Evolutionary conservation across 30 jellyfish, hydroid and myxozoan genomes (phyloP), one percentile per base, ranked within the genome.

Genomic region (Aurelia aurita complex sp. Pacific): DNA sequence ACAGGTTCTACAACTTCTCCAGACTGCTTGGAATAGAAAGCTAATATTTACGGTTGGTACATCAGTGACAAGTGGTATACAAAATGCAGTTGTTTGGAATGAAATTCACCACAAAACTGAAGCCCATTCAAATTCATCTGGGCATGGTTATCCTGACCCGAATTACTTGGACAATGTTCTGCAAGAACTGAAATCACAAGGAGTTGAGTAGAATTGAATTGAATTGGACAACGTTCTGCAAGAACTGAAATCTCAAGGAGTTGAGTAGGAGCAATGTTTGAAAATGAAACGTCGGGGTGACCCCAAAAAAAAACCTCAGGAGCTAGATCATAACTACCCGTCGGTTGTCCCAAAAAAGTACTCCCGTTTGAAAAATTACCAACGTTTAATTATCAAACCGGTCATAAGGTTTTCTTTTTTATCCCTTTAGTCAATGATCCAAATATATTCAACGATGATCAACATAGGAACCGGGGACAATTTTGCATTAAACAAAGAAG

Each of bases 61-160:
- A 3, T 90, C 97, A 14, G 86, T 86, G 4, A 90, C 97, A 23
- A 90, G 82, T 38, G 97, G 97, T 7, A 54, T 52, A 5, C 77
- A 76, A 55, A 79, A 90, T 78, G 82, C 85, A 1, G 94, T 90
- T 1, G 89, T 77, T 46, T 90, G 97, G 97, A 90, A 82, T 60
- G 94, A 83, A 38, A 90, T 90, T 15, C 97, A 83, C 35, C 97
- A 90, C 81, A 89, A 89, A 60, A 89, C 97, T 29, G 89, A 86
- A 50, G 83, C 80, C 50, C 60, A 32, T 53, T 35, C 74, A 2
- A 77, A 89, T 36, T 55, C 70, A 12, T 73, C 90, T 15, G 97
- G 97, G 63, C 93, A 89, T 73, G 97, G 97, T 2, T 89, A 80
- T 36, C 97, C 97, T 29, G 97, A 89, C 43, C 97, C 97, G 40